These are phyloP conservation scores for Euplexia lucipara DNA, from an alignment of 2,888 invertebrate genomes.

Conservation along the genomic window DNA sequence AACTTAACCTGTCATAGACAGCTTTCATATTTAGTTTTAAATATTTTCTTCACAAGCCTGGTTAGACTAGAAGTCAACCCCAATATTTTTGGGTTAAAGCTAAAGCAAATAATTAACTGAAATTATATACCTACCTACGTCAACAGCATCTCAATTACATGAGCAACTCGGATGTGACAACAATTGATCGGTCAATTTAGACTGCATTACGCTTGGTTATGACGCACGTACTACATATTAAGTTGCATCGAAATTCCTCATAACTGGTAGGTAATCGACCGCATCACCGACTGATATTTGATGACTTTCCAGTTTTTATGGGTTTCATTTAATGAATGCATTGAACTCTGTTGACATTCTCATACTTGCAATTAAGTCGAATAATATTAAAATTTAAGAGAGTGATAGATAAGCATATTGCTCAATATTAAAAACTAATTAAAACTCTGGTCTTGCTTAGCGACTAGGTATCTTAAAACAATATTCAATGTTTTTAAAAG, in stretches of 20 bases:
- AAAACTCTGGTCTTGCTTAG: too few species aligned
- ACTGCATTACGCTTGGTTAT: conserved; percentile 9
- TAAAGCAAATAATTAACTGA: too few species aligned
- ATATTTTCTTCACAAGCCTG: too few species aligned
- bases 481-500: too few species aligned
- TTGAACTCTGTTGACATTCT: not conserved
- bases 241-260: conserved; percentile 11
- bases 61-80: too few species aligned
- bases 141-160: conserved; percentile 4
- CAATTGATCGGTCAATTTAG: not conserved
- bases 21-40: too few species aligned
- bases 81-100: too few species aligned
- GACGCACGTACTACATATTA: not conserved
- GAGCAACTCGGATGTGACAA: not conserved
- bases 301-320: not conserved
- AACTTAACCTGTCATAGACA: too few species aligned
- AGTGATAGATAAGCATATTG: not conserved
- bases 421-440: not conserved
- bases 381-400: not conserved
- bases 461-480: not conserved
- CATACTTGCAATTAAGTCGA: not conserved
- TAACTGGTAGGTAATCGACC: not conserved
- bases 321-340: not conserved
- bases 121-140: too few species aligned
- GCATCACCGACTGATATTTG: not conserved